Evolutionary conservation across 2,797 vertebrate species (phyloP), one percentile per base, ranked within the genome.

Genomic region (Myotis vivesi): DNA sequence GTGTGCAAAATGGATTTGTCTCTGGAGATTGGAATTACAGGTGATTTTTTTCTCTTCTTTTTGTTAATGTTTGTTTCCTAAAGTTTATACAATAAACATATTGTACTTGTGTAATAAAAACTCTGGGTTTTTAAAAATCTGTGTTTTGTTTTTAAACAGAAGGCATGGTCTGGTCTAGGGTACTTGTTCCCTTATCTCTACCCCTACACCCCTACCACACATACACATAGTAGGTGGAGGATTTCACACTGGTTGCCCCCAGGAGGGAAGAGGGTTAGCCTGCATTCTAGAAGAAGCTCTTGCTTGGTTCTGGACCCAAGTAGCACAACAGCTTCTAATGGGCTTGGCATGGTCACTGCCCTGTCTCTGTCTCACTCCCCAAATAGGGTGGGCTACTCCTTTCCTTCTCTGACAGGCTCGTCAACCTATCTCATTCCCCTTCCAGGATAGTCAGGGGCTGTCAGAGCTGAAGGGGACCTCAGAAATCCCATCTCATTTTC

Each of bases 81-180:
- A 75, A 91, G 53, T 89, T 80, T 91, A 41, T 76, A 44, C 5
- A 53, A 72, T 57, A 95, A 95, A 44, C 28, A 57, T 41, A 76
- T 22, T 55, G 28, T 91, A 66, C 28, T 77, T 57, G 8, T 38
- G 23, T 81, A 75, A 51, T 36, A 80, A 79, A 92, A 93, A 41
- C 51, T 83, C 36, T 59, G 23, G 11, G 16, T 17, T 3, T 33
- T 82, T 44, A 10, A 57, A 59, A 59, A 59, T 33, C 30, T 57
- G 8, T 57, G 22, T 25, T 7, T 55, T 55, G 12, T 75, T 91
- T 83, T 38, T 33, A 55, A 94, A 57, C 2, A 69, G 57, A 85
- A 71, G 41, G n/a, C 19, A 44, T 10, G 41, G 20, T 66, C 68
- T 44, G 8, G 2, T 76, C 38, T n/a, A 23, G 33, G 19, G 17